Base-by-base conservation (phyloP, 2,888 invertebrate genomes). In the Heliconius erato region DNA sequence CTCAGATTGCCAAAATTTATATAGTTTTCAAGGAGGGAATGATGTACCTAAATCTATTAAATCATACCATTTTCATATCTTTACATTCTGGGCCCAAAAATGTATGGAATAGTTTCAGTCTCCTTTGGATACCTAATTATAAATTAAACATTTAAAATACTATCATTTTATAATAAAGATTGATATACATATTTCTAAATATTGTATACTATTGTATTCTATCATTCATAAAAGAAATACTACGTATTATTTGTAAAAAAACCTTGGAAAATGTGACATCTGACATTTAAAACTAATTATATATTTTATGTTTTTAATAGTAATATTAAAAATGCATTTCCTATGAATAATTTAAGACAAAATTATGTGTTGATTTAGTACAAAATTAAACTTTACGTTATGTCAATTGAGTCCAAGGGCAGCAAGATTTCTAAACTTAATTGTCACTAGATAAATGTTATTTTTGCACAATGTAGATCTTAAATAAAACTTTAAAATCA, bases 261-360 rank as follows among this genome's bases (percentile, higher is more conserved):
- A 16, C 72, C 76, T 59, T 76, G 63, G 26, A 76, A 49, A 49
- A 49, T 49, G 44, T 26, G 26, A 16, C 63, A 19, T 63, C 23
- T 76, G 76, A 26, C 40, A 63, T 76, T 63, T 63, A 63, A 49
- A 76, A 35, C n/a, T n/a, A 76, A 63, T 35, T 19, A 76, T 40
- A 26, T 26, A 54, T 44, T 49, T 35, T 40, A 63, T 40, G 26
- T 76, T n/a, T 71, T 76, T 72, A 32, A 5, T 71, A 71, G 23
- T 78, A 79, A 72, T 79, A 78, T 79, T 44, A 79, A 74, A 74
- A 76, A 76, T 81, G 83, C 84, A 85, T 85, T 81, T 84, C 85
- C 85, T 83, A 81, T 81, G 28, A 71, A 74, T 84, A 83, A 84
- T 74, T 82, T 32, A 81, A 82, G 49, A 32, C 14, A 63, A 44